A percentile compares a stretch with the other conserved stretches of the same genome.
Conservation (phyloP, 1,140 invertebrate genomes). For the Dreissena rostriformis region DNA sequence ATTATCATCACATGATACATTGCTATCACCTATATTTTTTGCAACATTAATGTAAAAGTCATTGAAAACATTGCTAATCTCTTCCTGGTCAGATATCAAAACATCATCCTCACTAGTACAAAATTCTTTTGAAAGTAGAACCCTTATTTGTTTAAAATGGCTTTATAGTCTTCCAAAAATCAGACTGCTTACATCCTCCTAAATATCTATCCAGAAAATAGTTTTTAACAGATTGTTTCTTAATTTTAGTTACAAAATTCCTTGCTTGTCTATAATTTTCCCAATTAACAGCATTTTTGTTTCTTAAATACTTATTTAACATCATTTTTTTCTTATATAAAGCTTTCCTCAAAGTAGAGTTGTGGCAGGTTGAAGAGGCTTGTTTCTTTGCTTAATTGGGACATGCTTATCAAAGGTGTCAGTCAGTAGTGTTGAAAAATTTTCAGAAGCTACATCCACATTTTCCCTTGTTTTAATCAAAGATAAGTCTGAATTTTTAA, state of each 20-base stretch:
- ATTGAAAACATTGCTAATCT: conserved; percentile 46
- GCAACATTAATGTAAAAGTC: conserved; percentile 53
- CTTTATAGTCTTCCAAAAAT: conserved; percentile 44
- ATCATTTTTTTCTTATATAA: conserved; percentile 41
- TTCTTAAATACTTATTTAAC: conserved; percentile 40
- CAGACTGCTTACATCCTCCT: conserved; percentile 15
- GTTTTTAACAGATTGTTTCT: conserved; percentile 31
- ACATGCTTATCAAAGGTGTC: conserved; percentile 34
- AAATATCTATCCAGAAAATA: conserved; percentile 50
- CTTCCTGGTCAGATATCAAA: conserved; percentile 31
- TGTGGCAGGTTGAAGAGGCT: conserved; percentile 25
- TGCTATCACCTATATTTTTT: conserved; percentile 40
- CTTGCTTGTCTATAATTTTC: conserved; percentile 42
- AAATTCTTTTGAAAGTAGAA: conserved; percentile 17
- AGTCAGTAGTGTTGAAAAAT: conserved; percentile 12
- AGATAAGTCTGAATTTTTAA: conserved; percentile 21
- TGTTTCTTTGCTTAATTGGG: conserved; percentile 39
- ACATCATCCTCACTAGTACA: conserved; percentile 34
- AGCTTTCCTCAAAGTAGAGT: conserved; percentile 34
- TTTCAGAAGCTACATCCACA: conserved; percentile 16
- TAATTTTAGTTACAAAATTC: conserved; percentile 32
- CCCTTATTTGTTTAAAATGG: conserved; percentile 44
- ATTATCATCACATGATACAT: not conserved
- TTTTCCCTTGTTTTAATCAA: conserved; percentile 16
- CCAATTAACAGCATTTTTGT: conserved; percentile 37